Evolutionary conservation across 2,797 vertebrate species (phyloP), one percentile per base, ranked within the genome.

Genomic region (Scolopax bukidnonensis): DNA sequence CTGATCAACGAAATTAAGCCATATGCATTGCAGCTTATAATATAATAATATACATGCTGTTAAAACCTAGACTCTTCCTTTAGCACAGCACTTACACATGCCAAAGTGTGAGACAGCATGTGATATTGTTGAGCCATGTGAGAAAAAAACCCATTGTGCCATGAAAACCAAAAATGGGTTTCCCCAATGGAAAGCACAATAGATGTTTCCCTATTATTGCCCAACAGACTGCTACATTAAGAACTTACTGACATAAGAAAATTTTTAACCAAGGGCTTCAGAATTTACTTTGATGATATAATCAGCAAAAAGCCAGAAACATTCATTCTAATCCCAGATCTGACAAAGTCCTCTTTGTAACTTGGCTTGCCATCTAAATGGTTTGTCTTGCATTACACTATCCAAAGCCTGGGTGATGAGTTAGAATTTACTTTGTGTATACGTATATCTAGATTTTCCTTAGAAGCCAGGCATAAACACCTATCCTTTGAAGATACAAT

Each of bases 271-370:
- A 89, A 57, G 38, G 25, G 20, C 11, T 2, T 74, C 81, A 91
- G 60, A 71, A 93, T 80, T 78, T 75, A 71, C 61, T 93, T 63
- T 86, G 76, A 90, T 24, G 16, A n/a, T 59, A 79, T 30, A 84
- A 95, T 82, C 67, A 91, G 74, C 40, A 91, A 76, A 88, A 84
- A 73, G 43, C 3, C 87, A 96, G 63, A 88, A 88, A 88, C 20
- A 53, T 94, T 86, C 41, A 76, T 67, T 96, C 43, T 87, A 89
- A 94, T 86, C 85, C 60, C 77, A 65, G 54, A 50, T 74, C 25
- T 79, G 51, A 93, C 61, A 94, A n/a, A 76, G 23, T n/a, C 7
- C 43, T 67, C 56, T 76, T 73, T 64, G 23, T 80, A 80, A 60
- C 51, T 53, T 84, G 38, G 32, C 41, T 91, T 56, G 56, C 18